Base-by-base conservation (phyloP, 2,888 invertebrate genomes). In the Campoplex capitator region DNA sequence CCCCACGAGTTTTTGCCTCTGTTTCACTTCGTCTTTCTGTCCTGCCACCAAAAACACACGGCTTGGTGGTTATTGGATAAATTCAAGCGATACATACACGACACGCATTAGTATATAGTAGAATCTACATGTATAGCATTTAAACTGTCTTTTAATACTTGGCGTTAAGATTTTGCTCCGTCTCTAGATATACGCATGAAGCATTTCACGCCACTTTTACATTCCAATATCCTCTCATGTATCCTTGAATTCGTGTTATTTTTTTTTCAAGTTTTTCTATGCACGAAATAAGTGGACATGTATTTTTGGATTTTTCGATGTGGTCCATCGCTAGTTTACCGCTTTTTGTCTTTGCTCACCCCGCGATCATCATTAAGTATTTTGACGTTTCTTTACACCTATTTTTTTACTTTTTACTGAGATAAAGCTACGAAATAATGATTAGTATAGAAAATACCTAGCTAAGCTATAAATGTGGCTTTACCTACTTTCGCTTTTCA, bases 11-110 rank as follows among this genome's bases (percentile, higher is more conserved):
- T 82, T 62, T 68, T 45, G 45, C 56, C 74, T 56, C 54, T 38
- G 38, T 38, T 38, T 38, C 35, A 42, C 83, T 74, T 86, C 82
- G 67, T 86, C 67, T 81, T 77, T n/a, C 42, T 71, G n/a, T 28
- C 58, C 11, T 73, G 32, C 62, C 56, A 70, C 70, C 84, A 23
- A 54, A 76, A 28, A 84, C 80, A 80, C 54, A 56, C 62, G 62
- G 32, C 48, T 76, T 70, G 32, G 84, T 73, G 80, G 80, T 76
- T 84, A 65, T 62, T 79, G 56, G 42, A 73, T 73, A 67, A 23
- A 28, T 70, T 71, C 9, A 13, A 48, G 62, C 65, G 38, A 35
- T 76, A 58, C 73, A 45, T 51, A 70, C 0, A 23, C 23, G 23
- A 58, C 18, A 51, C 71, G 62, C 62, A 38, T 45, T 62, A 58